Percentiles rank a stretch among this genome's conserved stretches.
Evolutionary conservation across 1,140 invertebrate species (phyloP).

Genomic region (Cylas formicarius): DNA sequence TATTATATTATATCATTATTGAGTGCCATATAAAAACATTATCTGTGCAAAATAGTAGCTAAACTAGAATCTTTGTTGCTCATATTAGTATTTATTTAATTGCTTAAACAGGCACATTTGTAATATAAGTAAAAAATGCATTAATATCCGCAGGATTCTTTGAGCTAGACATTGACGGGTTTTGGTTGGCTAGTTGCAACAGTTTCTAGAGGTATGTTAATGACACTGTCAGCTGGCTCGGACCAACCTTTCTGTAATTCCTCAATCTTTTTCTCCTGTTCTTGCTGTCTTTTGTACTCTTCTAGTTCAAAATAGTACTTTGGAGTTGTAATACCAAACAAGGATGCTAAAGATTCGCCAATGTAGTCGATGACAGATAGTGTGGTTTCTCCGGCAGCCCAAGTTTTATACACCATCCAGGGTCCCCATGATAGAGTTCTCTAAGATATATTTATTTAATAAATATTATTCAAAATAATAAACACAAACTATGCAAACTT

Average conservation of each 20-base stretch:
- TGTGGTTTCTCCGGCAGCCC: slow-evolving; percentile 54
- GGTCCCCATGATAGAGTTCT: slow-evolving; percentile 56
- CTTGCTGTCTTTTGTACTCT: slow-evolving; percentile 62
- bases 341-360: slow-evolving; percentile 74
- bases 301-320: slow-evolving; percentile 75
- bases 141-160: too few species aligned
- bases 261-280: slow-evolving; percentile 48
- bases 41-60: too few species aligned
- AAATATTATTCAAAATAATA: neutral
- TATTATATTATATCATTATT: too few species aligned
- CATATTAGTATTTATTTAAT: too few species aligned
- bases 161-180: slow-evolving; percentile 21
- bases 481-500: slow-evolving; percentile 41
- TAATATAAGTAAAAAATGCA: too few species aligned
- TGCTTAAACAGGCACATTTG: too few species aligned
- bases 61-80: too few species aligned
- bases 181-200: slow-evolving; percentile 12
- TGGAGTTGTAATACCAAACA: slow-evolving; percentile 84
- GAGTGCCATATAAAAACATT: too few species aligned
- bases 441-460: slow-evolving; percentile 20
- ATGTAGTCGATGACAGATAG: slow-evolving; percentile 73
- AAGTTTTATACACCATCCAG: slow-evolving; percentile 65
- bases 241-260: slow-evolving; percentile 43
- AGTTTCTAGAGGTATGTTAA: slow-evolving; percentile 19
- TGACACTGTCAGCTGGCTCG: slow-evolving; percentile 12